Conservation (phyloP, 2,797 vertebrate species). For the Babyrousa celebensis region DNA sequence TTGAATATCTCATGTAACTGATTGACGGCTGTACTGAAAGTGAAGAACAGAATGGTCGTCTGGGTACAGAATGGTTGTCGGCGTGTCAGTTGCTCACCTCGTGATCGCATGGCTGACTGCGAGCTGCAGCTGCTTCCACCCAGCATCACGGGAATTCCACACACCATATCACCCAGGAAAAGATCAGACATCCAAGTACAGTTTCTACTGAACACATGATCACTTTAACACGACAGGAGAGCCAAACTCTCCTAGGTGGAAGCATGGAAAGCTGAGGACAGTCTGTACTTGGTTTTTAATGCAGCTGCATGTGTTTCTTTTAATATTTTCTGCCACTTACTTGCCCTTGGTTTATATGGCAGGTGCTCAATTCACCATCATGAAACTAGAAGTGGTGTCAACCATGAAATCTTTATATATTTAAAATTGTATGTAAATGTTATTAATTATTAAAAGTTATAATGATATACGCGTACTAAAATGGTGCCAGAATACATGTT, state of each 20-base stretch:
- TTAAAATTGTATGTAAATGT: constrained; percentile 2
- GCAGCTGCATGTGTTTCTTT: neutral
- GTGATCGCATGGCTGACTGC: neutral
- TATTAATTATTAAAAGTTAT: constrained; percentile 4
- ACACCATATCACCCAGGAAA: neutral
- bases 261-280: neutral
- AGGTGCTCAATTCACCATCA: neutral
- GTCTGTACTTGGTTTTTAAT: neutral
- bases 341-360: neutral
- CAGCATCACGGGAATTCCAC: neutral
- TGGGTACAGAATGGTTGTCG: neutral
- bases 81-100: no score
- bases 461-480: neutral
- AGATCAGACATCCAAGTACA: neutral
- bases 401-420: neutral
- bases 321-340: neutral
- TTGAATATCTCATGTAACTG: neutral
- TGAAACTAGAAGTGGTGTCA: constrained; percentile 13
- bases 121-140: neutral
- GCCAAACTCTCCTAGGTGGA: neutral
- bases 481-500: neutral
- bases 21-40: neutral
- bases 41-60: neutral
- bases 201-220: neutral
- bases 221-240: neutral